Conservation (phyloP, 2,113 vertebrate species). For the Stigmatopora argus region DNA sequence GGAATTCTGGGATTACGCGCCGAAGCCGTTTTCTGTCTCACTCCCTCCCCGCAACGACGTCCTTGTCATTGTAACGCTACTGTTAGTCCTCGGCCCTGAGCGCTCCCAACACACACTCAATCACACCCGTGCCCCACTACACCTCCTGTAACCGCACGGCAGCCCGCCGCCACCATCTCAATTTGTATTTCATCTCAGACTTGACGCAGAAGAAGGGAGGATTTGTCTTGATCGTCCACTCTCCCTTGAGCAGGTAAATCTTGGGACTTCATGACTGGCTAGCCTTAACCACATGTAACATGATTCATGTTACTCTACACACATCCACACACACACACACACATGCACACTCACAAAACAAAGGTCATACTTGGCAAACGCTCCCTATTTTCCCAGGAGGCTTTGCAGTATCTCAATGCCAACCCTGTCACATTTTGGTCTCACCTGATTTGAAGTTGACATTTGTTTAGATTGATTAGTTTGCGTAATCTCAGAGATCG, state of each 20-base stretch:
- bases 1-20: constrained; percentile 59
- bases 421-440: background rate
- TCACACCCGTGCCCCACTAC: constrained; percentile 60
- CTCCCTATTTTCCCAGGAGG: background rate
- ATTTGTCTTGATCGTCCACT: constrained; percentile 67
- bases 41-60: constrained; percentile 11
- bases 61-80: constrained; percentile 70
- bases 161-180: constrained; percentile 64
- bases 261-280: constrained; percentile 29
- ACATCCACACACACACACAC: background rate
- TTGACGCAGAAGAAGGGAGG: constrained; percentile 71
- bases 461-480: background rate
- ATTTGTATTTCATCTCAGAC: constrained; percentile 69
- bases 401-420: background rate
- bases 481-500: background rate
- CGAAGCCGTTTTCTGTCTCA: constrained; percentile 51
- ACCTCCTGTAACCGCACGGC: constrained; percentile 65
- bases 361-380: background rate
- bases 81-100: constrained; percentile 72
- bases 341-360: background rate
- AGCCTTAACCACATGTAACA: constrained; percentile 18
- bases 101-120: constrained; percentile 69
- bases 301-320: constrained; percentile 7
- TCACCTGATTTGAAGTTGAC: background rate
- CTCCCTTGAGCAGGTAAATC: constrained; percentile 56